Conservation (phyloP, 2,113 vertebrate genomes). For the Uropsilus gracilis region DNA sequence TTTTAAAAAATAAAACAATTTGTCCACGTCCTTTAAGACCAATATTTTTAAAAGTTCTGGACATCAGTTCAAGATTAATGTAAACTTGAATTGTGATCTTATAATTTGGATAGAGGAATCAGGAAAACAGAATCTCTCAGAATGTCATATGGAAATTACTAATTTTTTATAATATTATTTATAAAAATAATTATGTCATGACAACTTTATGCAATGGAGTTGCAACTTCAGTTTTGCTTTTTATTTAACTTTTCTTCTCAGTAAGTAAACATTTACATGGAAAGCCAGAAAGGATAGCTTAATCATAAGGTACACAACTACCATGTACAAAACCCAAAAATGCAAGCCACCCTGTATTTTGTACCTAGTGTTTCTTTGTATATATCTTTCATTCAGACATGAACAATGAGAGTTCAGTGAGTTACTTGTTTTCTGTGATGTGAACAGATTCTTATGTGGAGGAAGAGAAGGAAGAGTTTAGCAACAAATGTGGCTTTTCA, state of each 20-base stretch:
- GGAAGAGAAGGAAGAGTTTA: slow-evolving; percentile 35
- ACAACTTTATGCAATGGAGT: not conserved
- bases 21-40: not conserved
- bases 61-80: not conserved
- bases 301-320: not conserved
- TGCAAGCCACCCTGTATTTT: not conserved
- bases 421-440: not conserved
- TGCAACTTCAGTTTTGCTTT: slow-evolving; percentile 25
- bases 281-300: not conserved
- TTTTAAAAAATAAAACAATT: not conserved
- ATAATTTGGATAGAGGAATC: not conserved
- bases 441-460: not conserved
- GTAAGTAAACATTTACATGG: not conserved
- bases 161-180: not conserved
- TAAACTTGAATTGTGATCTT: not conserved
- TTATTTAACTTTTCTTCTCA: slow-evolving; percentile 41
- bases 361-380: not conserved
- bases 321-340: not conserved
- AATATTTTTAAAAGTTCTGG: not conserved
- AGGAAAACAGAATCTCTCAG: not conserved
- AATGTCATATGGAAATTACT: not conserved
- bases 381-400: not conserved
- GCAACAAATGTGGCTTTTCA: not conserved
- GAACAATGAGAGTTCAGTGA: not conserved
- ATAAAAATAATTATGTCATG: slow-evolving; percentile 6